phyloP scores from a whole-genome alignment of 2,113 vertebrate species.

The Dipodomys spectabilis region DNA sequence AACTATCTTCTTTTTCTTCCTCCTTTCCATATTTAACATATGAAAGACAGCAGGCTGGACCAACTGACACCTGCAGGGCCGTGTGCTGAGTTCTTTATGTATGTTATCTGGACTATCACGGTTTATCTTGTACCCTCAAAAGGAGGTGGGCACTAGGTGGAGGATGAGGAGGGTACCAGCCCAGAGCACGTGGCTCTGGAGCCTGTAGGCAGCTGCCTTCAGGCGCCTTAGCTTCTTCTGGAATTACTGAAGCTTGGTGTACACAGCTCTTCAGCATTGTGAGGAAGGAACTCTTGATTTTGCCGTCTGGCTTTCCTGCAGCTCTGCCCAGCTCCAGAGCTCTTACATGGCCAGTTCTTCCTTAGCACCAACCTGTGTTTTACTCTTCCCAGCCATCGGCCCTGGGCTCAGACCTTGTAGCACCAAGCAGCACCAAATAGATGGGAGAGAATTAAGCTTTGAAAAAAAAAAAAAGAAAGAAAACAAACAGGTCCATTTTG shows the following conservation, averaged over 20 bases:
- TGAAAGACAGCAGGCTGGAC: background rate
- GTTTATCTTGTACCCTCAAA: background rate
- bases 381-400: background rate
- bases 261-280: background rate
- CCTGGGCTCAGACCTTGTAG: background rate
- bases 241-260: fast-evolving
- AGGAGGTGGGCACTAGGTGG: background rate
- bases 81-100: background rate
- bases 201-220: background rate
- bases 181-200: background rate
- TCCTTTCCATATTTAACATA: background rate
- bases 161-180: background rate
- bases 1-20: background rate
- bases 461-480: background rate
- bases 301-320: background rate
- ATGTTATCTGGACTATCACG: background rate
- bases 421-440: slow-evolving; percentile 3
- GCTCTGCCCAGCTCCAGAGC: background rate
- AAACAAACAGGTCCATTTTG: background rate
- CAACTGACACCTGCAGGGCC: background rate
- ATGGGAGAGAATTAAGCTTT: background rate
- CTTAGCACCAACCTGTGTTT: background rate
- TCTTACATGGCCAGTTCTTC: background rate
- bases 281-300: background rate
- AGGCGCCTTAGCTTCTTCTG: background rate